phyloP scores from a whole-genome alignment of 2,113 vertebrate species.

The Grammomys dolichurus region DNA sequence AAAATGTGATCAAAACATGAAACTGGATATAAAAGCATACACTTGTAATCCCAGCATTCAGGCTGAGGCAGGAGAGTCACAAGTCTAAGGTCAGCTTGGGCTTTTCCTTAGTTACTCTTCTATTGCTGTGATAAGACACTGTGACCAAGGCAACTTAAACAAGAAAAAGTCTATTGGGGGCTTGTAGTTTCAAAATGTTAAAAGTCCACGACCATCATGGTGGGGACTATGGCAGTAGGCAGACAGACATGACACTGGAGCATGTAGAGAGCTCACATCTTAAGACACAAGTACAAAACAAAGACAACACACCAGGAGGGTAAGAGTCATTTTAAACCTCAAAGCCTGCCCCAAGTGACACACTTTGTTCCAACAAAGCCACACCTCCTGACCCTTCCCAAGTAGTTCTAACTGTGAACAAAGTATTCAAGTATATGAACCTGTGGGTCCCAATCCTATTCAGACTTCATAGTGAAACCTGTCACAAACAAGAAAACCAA shows the following conservation, averaged over 20 bases:
- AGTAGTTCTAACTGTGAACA: background rate
- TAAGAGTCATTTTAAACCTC: background rate
- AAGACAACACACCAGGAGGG: background rate
- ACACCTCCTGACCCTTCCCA: background rate
- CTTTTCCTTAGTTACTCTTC: background rate
- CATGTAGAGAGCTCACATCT: background rate
- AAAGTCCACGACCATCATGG: background rate
- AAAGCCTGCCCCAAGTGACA: background rate
- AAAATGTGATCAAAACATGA: background rate
- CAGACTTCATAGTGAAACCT: background rate
- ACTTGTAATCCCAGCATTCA: background rate
- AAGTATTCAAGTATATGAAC: background rate
- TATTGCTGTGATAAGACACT: background rate
- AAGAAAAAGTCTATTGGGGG: background rate
- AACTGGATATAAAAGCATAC: background rate
- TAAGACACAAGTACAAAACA: background rate
- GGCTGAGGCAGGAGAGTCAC: background rate
- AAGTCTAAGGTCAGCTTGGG: background rate
- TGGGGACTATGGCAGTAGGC: background rate
- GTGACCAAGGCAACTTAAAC: background rate
- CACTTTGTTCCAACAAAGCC: background rate
- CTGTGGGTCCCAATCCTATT: background rate
- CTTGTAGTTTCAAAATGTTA: background rate
- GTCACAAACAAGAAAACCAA: background rate
- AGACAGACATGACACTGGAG: background rate